Evolutionary conservation across 2,888 invertebrate genomes (phyloP).

Genomic region (Parascotia fuliginaria): DNA sequence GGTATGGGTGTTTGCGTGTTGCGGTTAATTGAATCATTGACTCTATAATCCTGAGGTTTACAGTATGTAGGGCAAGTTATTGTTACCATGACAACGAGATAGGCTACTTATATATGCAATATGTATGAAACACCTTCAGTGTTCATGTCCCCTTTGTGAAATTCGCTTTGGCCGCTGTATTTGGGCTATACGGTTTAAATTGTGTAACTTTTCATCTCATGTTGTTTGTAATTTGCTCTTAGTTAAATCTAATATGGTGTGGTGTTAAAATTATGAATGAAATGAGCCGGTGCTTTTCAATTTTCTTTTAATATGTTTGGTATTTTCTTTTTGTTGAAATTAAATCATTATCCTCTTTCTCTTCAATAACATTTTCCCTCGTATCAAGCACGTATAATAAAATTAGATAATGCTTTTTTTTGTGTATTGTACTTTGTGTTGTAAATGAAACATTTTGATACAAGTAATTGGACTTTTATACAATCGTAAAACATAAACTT

Average conservation of each 20-base stretch:
- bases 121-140: constrained; percentile 20
- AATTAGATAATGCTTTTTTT: too few species aligned
- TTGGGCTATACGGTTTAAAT: too few species aligned
- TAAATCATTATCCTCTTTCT: too few species aligned
- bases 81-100: constrained; percentile 49
- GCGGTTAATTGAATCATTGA: constrained; percentile 32
- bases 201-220: neutral
- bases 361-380: too few species aligned
- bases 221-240: constrained; percentile 6
- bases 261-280: neutral
- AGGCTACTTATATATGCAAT: constrained; percentile 39
- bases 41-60: constrained; percentile 29
- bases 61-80: constrained; percentile 37
- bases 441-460: too few species aligned
- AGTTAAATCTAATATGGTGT: neutral
- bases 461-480: too few species aligned
- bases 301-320: neutral
- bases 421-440: too few species aligned
- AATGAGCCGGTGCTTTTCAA: neutral
- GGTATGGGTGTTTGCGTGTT: constrained; percentile 18
- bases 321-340: too few species aligned
- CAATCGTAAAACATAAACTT: too few species aligned
- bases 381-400: too few species aligned
- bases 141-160: constrained; percentile 27
- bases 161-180: neutral